A percentile compares a stretch with the other conserved stretches of the same genome.
phyloP scores from a whole-genome alignment of 2,113 vertebrate genomes.

The Pelecanus crispus region DNA sequence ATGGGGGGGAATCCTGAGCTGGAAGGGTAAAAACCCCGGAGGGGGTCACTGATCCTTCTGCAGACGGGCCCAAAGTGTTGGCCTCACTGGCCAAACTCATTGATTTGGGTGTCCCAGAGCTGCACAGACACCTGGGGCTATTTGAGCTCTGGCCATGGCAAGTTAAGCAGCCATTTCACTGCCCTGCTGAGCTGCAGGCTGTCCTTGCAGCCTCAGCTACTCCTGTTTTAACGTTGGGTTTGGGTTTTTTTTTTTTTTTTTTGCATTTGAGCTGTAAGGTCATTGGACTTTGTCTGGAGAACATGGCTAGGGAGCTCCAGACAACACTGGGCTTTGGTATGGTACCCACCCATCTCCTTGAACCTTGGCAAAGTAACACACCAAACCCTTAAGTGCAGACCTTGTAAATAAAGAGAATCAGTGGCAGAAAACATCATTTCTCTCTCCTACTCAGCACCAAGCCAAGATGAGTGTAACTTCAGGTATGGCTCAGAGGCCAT shows the following conservation, averaged over 20 bases:
- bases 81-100: no score
- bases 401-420: neutral
- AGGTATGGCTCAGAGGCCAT: neutral
- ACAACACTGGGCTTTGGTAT: no score
- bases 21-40: neutral
- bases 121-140: neutral
- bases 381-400: neutral
- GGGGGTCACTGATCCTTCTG: neutral
- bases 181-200: neutral
- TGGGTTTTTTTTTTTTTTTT: neutral
- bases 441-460: neutral
- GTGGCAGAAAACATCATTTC: neutral
- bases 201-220: neutral
- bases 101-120: neutral
- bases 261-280: neutral
- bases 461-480: neutral
- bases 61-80: neutral
- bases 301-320: neutral
- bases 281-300: neutral
- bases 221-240: no score
- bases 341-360: neutral
- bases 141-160: neutral
- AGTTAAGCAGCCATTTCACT: neutral
- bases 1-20: neutral
- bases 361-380: no score